These are phyloP conservation scores for Mandrillus leucophaeus DNA, from an alignment of 2,113 vertebrate genomes.

Conservation along the genomic window DNA sequence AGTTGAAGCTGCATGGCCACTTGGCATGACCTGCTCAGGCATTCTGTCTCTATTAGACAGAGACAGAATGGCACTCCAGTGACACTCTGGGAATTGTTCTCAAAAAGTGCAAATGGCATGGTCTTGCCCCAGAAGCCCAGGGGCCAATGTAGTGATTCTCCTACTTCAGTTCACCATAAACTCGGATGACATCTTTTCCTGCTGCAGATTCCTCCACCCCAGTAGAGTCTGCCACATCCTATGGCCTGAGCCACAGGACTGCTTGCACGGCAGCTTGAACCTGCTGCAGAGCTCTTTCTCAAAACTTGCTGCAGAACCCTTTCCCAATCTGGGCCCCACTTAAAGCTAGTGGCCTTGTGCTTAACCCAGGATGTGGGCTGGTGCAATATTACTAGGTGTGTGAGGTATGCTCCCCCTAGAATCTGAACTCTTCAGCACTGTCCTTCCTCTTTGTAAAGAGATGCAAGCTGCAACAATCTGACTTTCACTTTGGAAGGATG, in stretches of 20 bases:
- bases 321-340: neutral
- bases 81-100: neutral
- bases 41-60: neutral
- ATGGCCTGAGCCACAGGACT: neutral
- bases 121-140: neutral
- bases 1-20: neutral
- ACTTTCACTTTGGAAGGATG: neutral
- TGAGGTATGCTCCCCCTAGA: too few relatives aligned
- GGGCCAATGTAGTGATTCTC: neutral
- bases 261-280: neutral
- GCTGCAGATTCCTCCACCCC: fast-evolving
- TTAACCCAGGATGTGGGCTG: neutral
- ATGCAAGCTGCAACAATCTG: fast-evolving
- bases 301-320: neutral
- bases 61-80: too few relatives aligned
- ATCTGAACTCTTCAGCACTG: fast-evolving
- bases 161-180: fast-evolving
- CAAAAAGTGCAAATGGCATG: neutral
- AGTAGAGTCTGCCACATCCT: neutral
- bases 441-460: neutral
- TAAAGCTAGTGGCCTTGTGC: neutral
- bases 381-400: neutral
- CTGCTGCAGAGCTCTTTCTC: neutral
- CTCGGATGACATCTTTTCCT: neutral
- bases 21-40: neutral